Evolutionary conservation across 2,113 vertebrate species (phyloP).

Genomic region (Poecilia latipinna): DNA sequence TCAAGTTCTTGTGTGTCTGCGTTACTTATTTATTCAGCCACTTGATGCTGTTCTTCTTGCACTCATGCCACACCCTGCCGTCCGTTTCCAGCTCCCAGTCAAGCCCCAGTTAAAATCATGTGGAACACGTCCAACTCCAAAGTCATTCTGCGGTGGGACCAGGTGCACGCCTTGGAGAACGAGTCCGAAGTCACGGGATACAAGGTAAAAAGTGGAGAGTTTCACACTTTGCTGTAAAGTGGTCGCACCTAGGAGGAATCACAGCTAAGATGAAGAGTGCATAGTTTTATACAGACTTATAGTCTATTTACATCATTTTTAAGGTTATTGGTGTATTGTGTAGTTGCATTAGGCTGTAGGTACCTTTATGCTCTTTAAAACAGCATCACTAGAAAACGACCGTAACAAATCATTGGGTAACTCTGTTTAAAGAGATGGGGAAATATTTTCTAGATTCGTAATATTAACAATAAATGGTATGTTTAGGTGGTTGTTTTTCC

Average conservation of each 20-base stretch:
- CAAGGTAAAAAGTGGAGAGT: slow-evolving; percentile 80
- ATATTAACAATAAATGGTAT: no score
- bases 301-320: neutral
- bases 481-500: no score
- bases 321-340: neutral
- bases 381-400: no score
- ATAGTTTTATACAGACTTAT: neutral
- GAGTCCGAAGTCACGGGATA: slow-evolving; percentile 98
- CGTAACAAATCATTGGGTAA: no score
- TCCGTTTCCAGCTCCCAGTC: slow-evolving; percentile 87
- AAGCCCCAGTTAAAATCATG: slow-evolving; percentile 91
- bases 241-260: no score
- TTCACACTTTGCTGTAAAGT: neutral
- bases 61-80: neutral
- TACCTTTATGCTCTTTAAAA: no score
- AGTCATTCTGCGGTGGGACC: slow-evolving; percentile 95
- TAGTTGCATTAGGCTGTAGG: no score
- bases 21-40: slow-evolving; percentile 43
- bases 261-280: neutral
- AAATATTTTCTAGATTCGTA: no score
- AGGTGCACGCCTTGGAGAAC: slow-evolving; percentile 94
- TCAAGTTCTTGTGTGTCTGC: slow-evolving; percentile 47
- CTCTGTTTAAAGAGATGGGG: no score
- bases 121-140: slow-evolving; percentile 97
- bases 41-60: slow-evolving; percentile 41